Conservation (phyloP, 2,797 vertebrate species). For the Carcharodon carcharias region DNA sequence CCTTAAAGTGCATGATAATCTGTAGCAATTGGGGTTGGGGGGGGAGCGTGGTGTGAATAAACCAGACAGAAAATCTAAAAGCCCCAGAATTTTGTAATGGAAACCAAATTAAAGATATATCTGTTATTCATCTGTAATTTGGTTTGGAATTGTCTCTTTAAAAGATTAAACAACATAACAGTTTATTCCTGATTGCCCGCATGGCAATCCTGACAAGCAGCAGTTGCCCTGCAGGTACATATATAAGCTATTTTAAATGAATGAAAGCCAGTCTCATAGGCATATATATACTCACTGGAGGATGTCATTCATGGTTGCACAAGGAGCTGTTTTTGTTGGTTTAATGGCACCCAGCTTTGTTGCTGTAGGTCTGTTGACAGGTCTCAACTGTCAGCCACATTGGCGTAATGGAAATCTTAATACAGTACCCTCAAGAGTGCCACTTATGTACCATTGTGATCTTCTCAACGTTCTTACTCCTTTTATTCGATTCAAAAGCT, state of each 20-base stretch:
- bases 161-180: background rate
- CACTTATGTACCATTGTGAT: background rate
- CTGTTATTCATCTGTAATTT: background rate
- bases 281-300: background rate
- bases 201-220: background rate
- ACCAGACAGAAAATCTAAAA: background rate
- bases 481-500: background rate
- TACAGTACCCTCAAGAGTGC: no score
- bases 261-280: background rate
- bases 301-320: background rate
- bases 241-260: background rate
- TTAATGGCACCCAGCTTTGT: background rate
- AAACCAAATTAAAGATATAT: background rate
- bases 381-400: background rate
- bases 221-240: background rate
- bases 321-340: background rate
- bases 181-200: background rate
- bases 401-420: background rate
- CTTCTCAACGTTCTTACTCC: background rate
- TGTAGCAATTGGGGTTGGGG: no score
- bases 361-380: background rate
- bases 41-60: background rate
- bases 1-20: conserved; percentile 10
- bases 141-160: background rate
- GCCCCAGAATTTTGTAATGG: background rate